Evolutionary conservation across 2,113 vertebrate genomes (phyloP).

Genomic region (Gorsachius goisagi): DNA sequence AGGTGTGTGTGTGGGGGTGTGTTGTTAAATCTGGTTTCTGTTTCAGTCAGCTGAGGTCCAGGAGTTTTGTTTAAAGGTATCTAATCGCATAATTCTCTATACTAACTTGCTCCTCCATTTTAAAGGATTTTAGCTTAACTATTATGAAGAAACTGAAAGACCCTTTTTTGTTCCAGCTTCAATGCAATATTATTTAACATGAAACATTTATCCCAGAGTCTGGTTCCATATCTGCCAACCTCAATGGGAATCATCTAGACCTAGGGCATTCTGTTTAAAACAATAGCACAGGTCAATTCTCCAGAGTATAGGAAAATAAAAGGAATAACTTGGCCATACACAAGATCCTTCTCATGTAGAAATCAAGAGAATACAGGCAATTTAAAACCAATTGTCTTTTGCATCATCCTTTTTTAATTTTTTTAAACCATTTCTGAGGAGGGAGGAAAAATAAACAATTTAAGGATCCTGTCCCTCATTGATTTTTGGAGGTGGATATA

Average conservation of each 20-base stretch:
- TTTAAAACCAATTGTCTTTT: not conserved
- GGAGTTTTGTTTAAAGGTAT: not conserved
- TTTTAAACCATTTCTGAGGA: not conserved
- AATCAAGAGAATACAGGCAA: not conserved
- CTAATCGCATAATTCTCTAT: not conserved
- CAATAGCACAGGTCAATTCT: not conserved
- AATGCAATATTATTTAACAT: not conserved
- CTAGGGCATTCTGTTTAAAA: not conserved
- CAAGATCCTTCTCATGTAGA: not conserved
- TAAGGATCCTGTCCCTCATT: not conserved
- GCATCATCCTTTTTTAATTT: not conserved
- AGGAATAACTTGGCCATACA: not conserved
- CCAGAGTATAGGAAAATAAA: not conserved
- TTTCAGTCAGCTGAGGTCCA: not conserved
- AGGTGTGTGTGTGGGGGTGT: too few species aligned
- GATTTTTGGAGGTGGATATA: not conserved
- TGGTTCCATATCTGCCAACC: fast-evolving
- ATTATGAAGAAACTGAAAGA: not conserved
- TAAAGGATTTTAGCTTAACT: not conserved
- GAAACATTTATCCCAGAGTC: not conserved
- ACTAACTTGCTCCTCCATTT: not conserved
- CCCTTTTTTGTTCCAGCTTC: not conserved
- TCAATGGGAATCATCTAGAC: not conserved
- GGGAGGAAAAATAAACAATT: not conserved
- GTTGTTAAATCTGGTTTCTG: not conserved